Base-by-base conservation (phyloP, 1,140 invertebrate species). In the Cydia amplana region DNA sequence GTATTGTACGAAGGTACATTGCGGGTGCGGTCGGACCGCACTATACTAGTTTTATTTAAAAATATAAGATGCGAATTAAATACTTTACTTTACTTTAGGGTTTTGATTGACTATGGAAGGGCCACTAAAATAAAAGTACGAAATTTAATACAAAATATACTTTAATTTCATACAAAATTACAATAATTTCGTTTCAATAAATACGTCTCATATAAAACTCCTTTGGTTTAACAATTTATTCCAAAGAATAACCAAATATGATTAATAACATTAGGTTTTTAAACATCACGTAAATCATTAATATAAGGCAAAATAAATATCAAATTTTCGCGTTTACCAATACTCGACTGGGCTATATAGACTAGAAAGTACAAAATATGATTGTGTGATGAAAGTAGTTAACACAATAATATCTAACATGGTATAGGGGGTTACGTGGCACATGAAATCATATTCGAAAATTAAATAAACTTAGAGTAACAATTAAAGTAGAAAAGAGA, bases 381-480 rank as follows among this genome's bases (percentile, higher is more conserved):
- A 76, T 55, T 75, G 85, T 87, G 79, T 85, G 32, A 36, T 70
- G 36, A 4, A 28, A 81, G 60, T 64, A 23, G 74, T 82, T 88
- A 85, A 83, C 85, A 75, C 28, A 83, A 86, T 79, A 82, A 85
- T 79, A 77, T 83, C 79, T 86, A 85, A 84, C 82, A 85, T 85
- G 84, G 77, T 78, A 82, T 84, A 85, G 77, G 82, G 82, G 82
- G 82, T 89, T 92, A 90, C 85, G 85, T 81, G 80, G 79, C 85
- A 90, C 83, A 87, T 83, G 83, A 86, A 90, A 92, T 86, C 88
- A 86, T 88, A 84, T 81, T 85, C 78, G 81, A 89, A 87, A 85
- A 86, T 86, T 85, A 86, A 85, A 89, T 83, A 85, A 75, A 88
- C 79, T 82, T 84, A 83, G 6, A 28, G 16, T 67, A 67, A 32